Base-by-base conservation (phyloP, 2,888 invertebrate species). In the Pandemis heparana region DNA sequence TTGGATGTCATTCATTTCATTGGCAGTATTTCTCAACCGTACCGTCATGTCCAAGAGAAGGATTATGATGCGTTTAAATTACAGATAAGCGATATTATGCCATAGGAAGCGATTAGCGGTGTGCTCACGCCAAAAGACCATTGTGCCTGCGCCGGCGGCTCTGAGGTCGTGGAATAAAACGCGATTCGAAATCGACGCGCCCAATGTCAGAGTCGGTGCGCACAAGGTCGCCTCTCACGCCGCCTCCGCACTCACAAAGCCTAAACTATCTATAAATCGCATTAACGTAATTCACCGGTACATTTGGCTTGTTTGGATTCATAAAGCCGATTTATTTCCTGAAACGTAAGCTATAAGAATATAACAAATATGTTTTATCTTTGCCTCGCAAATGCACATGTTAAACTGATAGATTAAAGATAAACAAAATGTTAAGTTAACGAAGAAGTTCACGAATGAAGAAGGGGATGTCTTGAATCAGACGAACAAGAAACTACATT, bases 201-300 rank as follows among this genome's bases (percentile, higher is more conserved):
- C 86, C 93, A 92, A 92, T 93, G 92, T 91, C 90, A 92, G 85
- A 85, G 83, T 56, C 23, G 56, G 56, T 5, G 56, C 75, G 75
- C 76, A 80, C 91, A 92, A 92, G 92, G 92, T 89, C 89, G 83
- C 91, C 90, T 86, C 89, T 92, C 89, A 88, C 89, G 84, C 85
- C 70, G 85, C 89, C 87, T 87, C 85, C 82, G 85, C 85, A 46
- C 79, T 78, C 76, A 80, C 80, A 80, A 83, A 82, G 79, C 79
- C 77, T 79, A 78, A 79, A 81, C 82, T 83, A 82, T 80, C 77
- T 77, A 84, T 78, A 75, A 79, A 82, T 80, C 79, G 77, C 76
- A 83, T 83, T 81, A 79, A 73, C 78, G 75, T 78, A 82, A 82
- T 79, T 81, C 80, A 79, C 80, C 79, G 65, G 75, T 78, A 77